Percentiles rank a stretch among this genome's conserved stretches.
phyloP scores from a whole-genome alignment of 2,797 vertebrate species.

The Naso thynnoides region DNA sequence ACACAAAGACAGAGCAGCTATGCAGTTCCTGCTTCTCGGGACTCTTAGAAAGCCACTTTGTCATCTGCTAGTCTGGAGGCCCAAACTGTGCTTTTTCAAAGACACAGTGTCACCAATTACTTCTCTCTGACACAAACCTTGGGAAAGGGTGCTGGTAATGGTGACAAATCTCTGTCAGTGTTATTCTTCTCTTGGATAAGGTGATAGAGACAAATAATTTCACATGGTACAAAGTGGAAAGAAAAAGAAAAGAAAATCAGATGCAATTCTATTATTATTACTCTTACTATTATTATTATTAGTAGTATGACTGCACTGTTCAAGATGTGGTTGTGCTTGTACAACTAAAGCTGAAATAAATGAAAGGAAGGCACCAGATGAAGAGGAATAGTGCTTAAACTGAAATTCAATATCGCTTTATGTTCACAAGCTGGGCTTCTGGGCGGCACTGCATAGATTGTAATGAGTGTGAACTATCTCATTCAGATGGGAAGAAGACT shows the following conservation, averaged over 20 bases:
- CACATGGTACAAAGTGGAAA: constrained; percentile 12
- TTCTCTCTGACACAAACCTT: constrained; percentile 64
- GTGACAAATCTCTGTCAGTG: constrained; percentile 51
- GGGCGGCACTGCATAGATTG: constrained; percentile 9
- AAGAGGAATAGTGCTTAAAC: constrained; percentile 40
- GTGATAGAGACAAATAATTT: constrained; percentile 40
- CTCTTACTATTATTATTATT: constrained; percentile 13
- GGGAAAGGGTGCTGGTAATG: constrained; percentile 54
- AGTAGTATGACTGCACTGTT: constrained; percentile 38
- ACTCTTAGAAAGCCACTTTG: constrained; percentile 42
- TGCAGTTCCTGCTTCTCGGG: constrained; percentile 22
- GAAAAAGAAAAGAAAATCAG: constrained; percentile 50
- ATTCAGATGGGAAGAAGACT: constrained; percentile 40
- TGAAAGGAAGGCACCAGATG: constrained; percentile 35
- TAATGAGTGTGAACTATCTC: constrained; percentile 43
- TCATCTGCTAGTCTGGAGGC: constrained; percentile 37
- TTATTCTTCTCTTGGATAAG: constrained; percentile 36
- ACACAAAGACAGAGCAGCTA: background rate
- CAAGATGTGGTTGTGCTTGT: constrained; percentile 12
- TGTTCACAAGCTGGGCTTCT: constrained; percentile 31
- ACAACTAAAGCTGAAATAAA: constrained; percentile 50
- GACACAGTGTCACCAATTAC: constrained; percentile 54
- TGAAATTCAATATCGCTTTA: constrained; percentile 55
- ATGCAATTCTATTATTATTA: constrained; percentile 26
- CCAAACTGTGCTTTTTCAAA: constrained; percentile 48